Conservation (phyloP, 2,797 vertebrate species). For the Hozukius guyotensis region DNA sequence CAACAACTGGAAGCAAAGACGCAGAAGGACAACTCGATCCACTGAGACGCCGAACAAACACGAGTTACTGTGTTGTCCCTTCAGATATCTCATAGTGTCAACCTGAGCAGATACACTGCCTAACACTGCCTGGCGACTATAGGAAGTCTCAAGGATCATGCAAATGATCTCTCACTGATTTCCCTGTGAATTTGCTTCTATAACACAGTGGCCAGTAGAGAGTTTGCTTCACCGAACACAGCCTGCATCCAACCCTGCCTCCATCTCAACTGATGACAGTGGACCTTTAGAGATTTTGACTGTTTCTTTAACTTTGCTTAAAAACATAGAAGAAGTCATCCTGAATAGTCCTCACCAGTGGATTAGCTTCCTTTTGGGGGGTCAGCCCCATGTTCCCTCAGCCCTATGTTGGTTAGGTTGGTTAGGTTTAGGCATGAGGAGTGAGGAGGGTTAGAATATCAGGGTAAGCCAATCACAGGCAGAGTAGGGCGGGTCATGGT, state of each 20-base stretch:
- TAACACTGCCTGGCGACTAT: not conserved
- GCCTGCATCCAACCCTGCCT: not conserved
- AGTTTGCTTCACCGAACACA: not conserved
- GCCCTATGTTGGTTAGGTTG: too few species aligned
- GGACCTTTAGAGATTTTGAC: not conserved
- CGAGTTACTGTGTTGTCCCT: not conserved
- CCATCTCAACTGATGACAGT: not conserved
- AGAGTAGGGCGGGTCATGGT: too few species aligned
- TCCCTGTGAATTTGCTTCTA: slow-evolving; percentile 13
- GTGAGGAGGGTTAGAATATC: too few species aligned
- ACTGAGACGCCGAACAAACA: not conserved
- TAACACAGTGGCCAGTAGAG: not conserved
- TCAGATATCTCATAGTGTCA: not conserved
- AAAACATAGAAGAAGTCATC: not conserved
- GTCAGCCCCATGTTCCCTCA: too few species aligned
- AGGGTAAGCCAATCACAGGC: too few species aligned
- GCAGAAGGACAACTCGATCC: not conserved
- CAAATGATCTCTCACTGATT: not conserved
- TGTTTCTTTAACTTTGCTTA: not conserved
- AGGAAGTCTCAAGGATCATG: slow-evolving; percentile 2
- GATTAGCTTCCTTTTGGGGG: not conserved
- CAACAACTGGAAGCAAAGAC: not conserved
- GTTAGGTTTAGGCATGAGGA: too few species aligned
- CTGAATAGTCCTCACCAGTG: not conserved
- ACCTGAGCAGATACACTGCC: not conserved